Percentiles rank a stretch among this genome's conserved stretches.
Conservation (phyloP, 2,797 vertebrate genomes). For the Darevskia nairensis region DNA sequence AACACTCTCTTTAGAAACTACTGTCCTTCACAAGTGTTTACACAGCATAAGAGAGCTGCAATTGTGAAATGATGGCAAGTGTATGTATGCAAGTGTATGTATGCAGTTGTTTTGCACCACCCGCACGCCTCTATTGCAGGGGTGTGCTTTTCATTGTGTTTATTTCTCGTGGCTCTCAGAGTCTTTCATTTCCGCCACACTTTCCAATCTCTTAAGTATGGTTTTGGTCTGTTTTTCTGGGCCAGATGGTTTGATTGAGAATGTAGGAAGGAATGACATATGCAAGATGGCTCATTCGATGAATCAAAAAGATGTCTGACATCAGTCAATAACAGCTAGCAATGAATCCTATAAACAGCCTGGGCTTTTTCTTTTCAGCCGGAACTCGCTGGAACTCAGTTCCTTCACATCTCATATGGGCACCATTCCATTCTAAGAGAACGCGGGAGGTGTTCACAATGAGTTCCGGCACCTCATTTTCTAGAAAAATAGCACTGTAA, state of each 20-base stretch:
- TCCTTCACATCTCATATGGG: too few relatives aligned
- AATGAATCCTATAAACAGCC: background rate
- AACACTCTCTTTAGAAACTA: background rate
- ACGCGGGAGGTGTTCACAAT: too few relatives aligned
- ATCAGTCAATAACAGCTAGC: background rate
- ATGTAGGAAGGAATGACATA: constrained; percentile 29
- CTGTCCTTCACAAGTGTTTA: background rate
- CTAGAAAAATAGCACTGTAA: background rate
- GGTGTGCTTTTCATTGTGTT: background rate
- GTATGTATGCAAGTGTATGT: background rate
- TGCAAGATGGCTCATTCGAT: background rate
- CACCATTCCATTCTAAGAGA: too few relatives aligned
- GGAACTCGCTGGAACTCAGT: too few relatives aligned
- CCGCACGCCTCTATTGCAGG: background rate
- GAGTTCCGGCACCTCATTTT: too few relatives aligned
- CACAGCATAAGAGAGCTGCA: background rate
- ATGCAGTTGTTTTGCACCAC: background rate
- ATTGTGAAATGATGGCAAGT: background rate
- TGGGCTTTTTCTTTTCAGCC: too few relatives aligned
- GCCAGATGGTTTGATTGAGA: constrained; percentile 17
- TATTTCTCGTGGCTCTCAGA: background rate
- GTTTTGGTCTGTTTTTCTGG: constrained; percentile 7
- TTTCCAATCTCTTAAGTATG: background rate
- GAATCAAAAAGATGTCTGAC: background rate
- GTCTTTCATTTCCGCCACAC: background rate